Base-by-base conservation (phyloP, 92 coral and sea anemone species). In the Actinernus sp. region DNA sequence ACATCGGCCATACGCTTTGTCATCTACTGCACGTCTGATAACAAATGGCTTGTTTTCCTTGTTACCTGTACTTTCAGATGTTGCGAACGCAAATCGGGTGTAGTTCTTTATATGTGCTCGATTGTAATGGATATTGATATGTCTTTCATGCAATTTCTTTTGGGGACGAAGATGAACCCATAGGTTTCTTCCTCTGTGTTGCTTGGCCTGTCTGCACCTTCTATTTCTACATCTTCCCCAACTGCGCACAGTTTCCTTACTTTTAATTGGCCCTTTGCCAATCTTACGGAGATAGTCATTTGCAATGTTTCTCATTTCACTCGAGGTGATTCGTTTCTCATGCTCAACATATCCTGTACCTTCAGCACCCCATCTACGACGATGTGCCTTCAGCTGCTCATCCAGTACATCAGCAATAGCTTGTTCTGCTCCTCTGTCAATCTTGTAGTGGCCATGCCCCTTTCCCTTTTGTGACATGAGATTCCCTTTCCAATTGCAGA, bases 201-300 rank as follows among this genome's bases (percentile, higher is more conserved):
- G n/a, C n/a, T 44, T 23, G 29, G 62, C 81, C 31, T 61, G 81
- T 16, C 72, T 31, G 44, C 36, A 61, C 29, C 81, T 58, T 30
- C 34, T 73, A 45, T 73, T 73, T 27, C 63, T 48, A 49, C 78
- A 78, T 43, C 47, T 60, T 47, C 78, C 85, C 85, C 71, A 78
- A 43, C 76, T 57, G 23, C 77, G 62, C 22, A 61, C 62, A 13
- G 84, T 65, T 44, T 65, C 84, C 38, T 46, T 65, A 33, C 38
- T 21, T 25, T 53, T 76, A 33, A 76, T 56, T 19, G 51, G 25
- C 33, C 33, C 29, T 63, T 64, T 75, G 37, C 82, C 74, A 47
- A 26, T 38, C 22, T 72, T 44, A 16, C 31, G 44, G 43, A 37
- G 44, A 36, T 38, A 38, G 2, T n/a, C 27, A 14, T 33, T 59